Evolutionary conservation across 2,888 invertebrate genomes (phyloP), one percentile per base, ranked within the genome.

Genomic region (Alviniconcha strummeri): DNA sequence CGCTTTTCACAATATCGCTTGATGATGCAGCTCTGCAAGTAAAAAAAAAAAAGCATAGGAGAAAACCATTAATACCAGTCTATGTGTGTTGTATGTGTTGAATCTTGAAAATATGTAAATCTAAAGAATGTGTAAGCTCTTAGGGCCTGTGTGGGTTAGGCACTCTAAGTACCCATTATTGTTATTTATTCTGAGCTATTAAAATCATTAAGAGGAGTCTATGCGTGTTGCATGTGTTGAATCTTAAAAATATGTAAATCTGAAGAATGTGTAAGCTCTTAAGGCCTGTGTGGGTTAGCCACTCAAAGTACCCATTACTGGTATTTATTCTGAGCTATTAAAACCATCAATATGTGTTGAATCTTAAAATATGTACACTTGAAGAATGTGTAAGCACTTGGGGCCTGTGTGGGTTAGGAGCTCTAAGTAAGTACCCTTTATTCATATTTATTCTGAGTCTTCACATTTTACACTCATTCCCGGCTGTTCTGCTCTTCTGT

Each of bases 1-100:
- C 94, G 90, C 85, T 94, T 94, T 89, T 94, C 94, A 90, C 94
- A 94, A 84, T 94, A 94, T 79, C 94, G 85, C 88, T 94, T 94
- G 19, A 94, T 94, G 55, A 94, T 91, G 84, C 94, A 94, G 84
- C 93, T 93, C 92, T 94, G 89, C 57, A 92, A 78, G 64, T 5
- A 64, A 78, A 78, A 78, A 5, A n/a, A 17, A 52, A 52, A 72
- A 69, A 11, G 64, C 11, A 64, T 64, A 3, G 15, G 9, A 13
- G 15, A 64, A 64, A 9, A 13, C 11, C 11, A 64, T 64, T 64
- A 9, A 15, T 64, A 15, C 11, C 1, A 64, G 4, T 64, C 64
- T 13, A 64, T 15, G 9, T 9, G 11, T 64, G 64, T 1, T 36
- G 36, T 3, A 36, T 36, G 36, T 36, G 36, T 36, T 3, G 36